Percentiles rank a stretch among this genome's conserved stretches.
These are phyloP conservation scores for Pollenia griseotomentosa DNA, from an alignment of 2,888 invertebrate genomes.

Conservation along the genomic window DNA sequence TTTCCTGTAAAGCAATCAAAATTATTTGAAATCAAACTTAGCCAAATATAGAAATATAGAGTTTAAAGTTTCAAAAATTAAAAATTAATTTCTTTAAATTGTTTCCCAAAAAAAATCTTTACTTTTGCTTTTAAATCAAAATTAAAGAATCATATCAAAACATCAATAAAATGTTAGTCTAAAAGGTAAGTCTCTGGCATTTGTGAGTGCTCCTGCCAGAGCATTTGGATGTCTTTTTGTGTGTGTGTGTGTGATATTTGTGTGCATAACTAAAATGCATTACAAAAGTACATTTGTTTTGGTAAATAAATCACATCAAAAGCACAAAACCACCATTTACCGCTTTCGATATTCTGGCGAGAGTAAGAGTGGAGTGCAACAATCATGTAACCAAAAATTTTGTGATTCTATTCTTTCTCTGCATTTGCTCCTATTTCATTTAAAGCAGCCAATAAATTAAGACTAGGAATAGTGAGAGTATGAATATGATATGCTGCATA, in stretches of 20 bases:
- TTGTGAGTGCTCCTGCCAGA: neutral
- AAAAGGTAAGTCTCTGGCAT: neutral
- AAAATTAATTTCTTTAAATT: slow-evolving; percentile 1
- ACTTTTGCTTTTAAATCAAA: slow-evolving; percentile 33
- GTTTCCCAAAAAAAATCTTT: neutral
- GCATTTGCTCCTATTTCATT: slow-evolving; percentile 29
- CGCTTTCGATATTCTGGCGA: slow-evolving; percentile 19
- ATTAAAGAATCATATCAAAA: slow-evolving; percentile 29
- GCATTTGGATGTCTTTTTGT: neutral
- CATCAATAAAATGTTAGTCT: slow-evolving; percentile 23
- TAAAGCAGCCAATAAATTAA: neutral
- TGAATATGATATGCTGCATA: slow-evolving; percentile 3
- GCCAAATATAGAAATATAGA: too few relatives aligned
- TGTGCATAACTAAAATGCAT: slow-evolving; percentile 76
- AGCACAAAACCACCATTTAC: slow-evolving; percentile 66
- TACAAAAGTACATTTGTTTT: slow-evolving; percentile 75
- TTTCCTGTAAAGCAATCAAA: too few relatives aligned
- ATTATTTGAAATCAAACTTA: too few relatives aligned
- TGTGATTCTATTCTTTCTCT: slow-evolving; percentile 22
- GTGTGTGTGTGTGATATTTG: slow-evolving; percentile 14
- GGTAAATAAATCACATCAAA: slow-evolving; percentile 75
- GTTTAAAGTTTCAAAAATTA: too few relatives aligned
- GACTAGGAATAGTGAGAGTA: slow-evolving; percentile 6
- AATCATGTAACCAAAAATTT: slow-evolving; percentile 45
- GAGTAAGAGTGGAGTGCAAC: slow-evolving; percentile 24